Evolutionary conservation across 2,888 invertebrate species (phyloP).

Genomic region (Glomeris marginata): DNA sequence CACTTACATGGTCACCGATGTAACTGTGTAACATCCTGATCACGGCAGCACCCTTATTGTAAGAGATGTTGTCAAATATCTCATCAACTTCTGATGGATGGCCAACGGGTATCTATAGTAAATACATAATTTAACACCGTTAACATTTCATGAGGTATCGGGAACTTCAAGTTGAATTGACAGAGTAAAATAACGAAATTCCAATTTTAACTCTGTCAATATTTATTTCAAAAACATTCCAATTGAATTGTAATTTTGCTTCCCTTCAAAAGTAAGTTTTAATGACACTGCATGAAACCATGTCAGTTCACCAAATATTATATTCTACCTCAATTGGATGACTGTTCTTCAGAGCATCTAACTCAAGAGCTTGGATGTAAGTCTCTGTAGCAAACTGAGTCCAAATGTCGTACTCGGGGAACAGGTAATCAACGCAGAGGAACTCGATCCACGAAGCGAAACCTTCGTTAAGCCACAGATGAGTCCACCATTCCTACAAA

Average conservation of each 20-base stretch:
- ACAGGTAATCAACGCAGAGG: slow-evolving; percentile 77
- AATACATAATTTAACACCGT: too few species aligned
- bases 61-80: slow-evolving; percentile 95
- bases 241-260: too few species aligned
- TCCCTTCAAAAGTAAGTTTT: too few species aligned
- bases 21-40: slow-evolving; percentile 81
- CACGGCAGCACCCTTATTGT: slow-evolving; percentile 87
- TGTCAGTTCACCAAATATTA: too few species aligned
- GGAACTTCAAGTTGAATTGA: neutral
- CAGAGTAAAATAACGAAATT: neutral
- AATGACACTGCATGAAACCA: too few species aligned
- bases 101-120: slow-evolving; percentile 52
- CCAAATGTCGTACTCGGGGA: slow-evolving; percentile 95
- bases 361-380: slow-evolving; percentile 63
- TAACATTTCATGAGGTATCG: too few species aligned
- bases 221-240: neutral
- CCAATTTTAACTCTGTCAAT: neutral
- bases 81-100: slow-evolving; percentile 93
- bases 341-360: slow-evolving; percentile 73
- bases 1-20: slow-evolving; percentile 60
- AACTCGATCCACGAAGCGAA: slow-evolving; percentile 94
- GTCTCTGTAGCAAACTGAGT: slow-evolving; percentile 86
- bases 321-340: slow-evolving; percentile 92
- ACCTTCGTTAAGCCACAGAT: slow-evolving; percentile 91
- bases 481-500: slow-evolving; percentile 79